A percentile compares a stretch with the other conserved stretches of the same genome.
Conservation (phyloP, 2,113 vertebrate genomes). For the Taurulus bubalis region DNA sequence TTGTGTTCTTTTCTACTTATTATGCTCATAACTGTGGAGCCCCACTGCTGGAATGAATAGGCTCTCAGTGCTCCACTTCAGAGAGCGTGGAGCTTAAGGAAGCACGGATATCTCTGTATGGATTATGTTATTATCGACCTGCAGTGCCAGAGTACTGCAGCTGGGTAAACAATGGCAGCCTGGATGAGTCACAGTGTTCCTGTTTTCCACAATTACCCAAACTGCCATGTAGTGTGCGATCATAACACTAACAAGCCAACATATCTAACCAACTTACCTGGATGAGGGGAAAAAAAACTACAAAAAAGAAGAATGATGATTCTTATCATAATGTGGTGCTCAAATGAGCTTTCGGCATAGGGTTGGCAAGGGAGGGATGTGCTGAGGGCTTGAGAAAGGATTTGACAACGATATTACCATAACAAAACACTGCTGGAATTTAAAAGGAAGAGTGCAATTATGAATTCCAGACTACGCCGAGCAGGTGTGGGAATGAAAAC, state of each 20-base stretch:
- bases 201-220: conserved; percentile 71
- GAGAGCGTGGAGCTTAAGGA: conserved; percentile 77
- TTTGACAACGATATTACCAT: conserved; percentile 59
- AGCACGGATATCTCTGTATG: conserved; percentile 78
- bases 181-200: conserved; percentile 66
- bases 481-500: conserved; percentile 51
- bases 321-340: conserved; percentile 59
- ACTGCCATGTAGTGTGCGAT: conserved; percentile 59
- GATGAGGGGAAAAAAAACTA: conserved; percentile 21
- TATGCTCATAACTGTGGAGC: conserved; percentile 78
- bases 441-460: conserved; percentile 52
- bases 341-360: conserved; percentile 50
- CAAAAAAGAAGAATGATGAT: conserved; percentile 35
- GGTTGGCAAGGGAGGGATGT: conserved; percentile 25
- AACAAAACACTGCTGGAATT: conserved; percentile 61
- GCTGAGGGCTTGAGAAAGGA: conserved; percentile 47
- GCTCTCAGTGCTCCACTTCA: conserved; percentile 78
- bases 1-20: conserved; percentile 79
- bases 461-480: conserved; percentile 61
- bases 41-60: conserved; percentile 78
- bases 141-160: conserved; percentile 73
- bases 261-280: conserved; percentile 43
- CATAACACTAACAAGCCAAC: conserved; percentile 60
- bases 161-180: conserved; percentile 78
- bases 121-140: conserved; percentile 84